Conservation (phyloP, 2,797 vertebrate species). For the Pygocentrus nattereri region DNA sequence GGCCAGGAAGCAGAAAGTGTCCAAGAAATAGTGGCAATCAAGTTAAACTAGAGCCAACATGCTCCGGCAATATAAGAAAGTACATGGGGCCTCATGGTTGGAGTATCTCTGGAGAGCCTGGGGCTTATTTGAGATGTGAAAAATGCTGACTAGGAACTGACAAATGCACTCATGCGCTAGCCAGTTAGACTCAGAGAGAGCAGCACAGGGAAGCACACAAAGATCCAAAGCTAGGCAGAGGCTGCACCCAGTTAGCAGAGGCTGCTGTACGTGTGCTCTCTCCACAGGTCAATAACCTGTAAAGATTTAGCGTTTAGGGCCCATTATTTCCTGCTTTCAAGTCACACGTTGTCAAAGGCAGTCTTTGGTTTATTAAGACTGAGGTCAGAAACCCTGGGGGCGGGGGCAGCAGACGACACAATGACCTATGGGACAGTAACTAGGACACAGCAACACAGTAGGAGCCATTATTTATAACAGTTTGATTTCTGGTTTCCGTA, state of each 20-base stretch:
- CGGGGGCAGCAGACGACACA: conserved; percentile 55
- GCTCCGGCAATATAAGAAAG: conserved; percentile 18
- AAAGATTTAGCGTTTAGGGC: conserved; percentile 82
- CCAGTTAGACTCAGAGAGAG: not conserved
- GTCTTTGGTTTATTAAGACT: conserved; percentile 75
- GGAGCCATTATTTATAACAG: conserved; percentile 38
- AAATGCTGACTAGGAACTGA: conserved; percentile 47
- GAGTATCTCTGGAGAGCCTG: conserved; percentile 1
- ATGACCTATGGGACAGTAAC: conserved; percentile 66
- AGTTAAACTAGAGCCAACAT: conserved; percentile 12
- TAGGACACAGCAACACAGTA: conserved; percentile 57
- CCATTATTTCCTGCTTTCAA: conserved; percentile 85
- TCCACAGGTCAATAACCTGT: conserved; percentile 78
- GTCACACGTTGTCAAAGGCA: conserved; percentile 82
- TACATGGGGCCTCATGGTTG: conserved; percentile 3
- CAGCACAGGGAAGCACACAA: conserved; percentile 8
- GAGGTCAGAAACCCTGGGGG: conserved; percentile 60
- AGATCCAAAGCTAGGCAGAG: conserved; percentile 25
- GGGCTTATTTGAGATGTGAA: conserved; percentile 25
- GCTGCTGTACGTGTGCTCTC: conserved; percentile 46
- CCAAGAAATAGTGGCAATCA: conserved; percentile 5
- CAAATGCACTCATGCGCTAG: conserved; percentile 38
- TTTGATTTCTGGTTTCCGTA: conserved; percentile 30
- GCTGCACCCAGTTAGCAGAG: conserved; percentile 47
- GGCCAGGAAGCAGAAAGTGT: conserved; percentile 19